phyloP scores from a whole-genome alignment of 2,113 vertebrate genomes.

The Chaenogobius annularis region DNA sequence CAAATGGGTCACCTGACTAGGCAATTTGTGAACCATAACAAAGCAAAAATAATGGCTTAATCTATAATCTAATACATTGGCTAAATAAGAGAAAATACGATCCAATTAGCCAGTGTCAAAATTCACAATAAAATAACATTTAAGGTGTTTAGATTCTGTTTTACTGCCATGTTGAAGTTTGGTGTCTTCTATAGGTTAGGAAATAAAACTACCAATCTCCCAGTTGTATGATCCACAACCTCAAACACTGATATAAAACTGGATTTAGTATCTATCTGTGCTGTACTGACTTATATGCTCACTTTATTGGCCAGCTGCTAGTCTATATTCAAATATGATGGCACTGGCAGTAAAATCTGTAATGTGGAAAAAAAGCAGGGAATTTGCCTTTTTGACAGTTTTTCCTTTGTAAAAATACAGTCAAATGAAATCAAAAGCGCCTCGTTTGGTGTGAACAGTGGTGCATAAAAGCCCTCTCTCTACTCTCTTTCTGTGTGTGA shows the following conservation, averaged over 20 bases:
- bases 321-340: background rate
- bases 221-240: background rate
- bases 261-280: background rate
- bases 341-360: background rate
- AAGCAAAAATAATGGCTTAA: too few species aligned
- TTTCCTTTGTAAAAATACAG: background rate
- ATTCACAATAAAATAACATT: background rate
- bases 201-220: background rate
- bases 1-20: too few species aligned
- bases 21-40: too few species aligned
- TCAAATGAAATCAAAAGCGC: background rate
- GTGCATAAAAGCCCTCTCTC: background rate
- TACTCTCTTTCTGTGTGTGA: constrained; percentile 25
- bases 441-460: constrained; percentile 1
- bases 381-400: background rate
- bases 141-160: background rate
- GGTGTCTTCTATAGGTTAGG: background rate
- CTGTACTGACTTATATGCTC: background rate
- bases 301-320: background rate
- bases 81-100: background rate
- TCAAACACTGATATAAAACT: background rate
- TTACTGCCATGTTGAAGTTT: background rate
- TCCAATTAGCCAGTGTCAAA: background rate
- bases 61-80: too few species aligned
- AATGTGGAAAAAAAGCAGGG: background rate